phyloP scores from a whole-genome alignment of 2,797 vertebrate species.

The Sardinella longiceps region DNA sequence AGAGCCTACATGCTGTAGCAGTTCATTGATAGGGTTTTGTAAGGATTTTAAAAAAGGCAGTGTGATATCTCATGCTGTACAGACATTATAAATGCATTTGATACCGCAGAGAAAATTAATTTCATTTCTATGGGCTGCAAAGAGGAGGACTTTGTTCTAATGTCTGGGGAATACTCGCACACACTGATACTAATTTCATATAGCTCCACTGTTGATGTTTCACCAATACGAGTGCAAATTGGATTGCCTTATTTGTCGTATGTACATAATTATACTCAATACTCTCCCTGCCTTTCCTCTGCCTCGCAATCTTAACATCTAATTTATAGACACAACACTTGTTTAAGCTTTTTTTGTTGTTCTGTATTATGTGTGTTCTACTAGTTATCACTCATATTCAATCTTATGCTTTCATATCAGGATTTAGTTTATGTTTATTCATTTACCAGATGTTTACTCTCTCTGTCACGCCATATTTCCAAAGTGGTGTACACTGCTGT shows the following conservation, averaged over 20 bases:
- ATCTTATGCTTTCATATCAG: neutral
- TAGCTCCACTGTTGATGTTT: constrained; percentile 4
- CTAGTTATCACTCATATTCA: neutral
- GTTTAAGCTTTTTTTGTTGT: neutral
- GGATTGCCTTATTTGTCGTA: constrained; percentile 23
- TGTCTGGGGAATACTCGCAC: constrained; percentile 18
- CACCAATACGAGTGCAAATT: constrained; percentile 19
- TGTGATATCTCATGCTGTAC: neutral
- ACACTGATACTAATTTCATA: constrained; percentile 22
- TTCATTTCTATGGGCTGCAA: constrained; percentile 2
- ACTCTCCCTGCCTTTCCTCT: neutral
- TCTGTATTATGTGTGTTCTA: neutral
- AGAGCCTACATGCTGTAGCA: neutral
- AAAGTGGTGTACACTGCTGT: neutral
- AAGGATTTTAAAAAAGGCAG: neutral
- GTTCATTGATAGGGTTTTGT: neutral
- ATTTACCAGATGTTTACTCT: neutral
- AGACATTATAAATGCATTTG: constrained; percentile 17
- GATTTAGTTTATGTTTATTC: neutral
- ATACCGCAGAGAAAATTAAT: neutral
- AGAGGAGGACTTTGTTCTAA: constrained; percentile 3
- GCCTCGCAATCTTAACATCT: neutral
- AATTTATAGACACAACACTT: neutral
- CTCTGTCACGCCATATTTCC: neutral
- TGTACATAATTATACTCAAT: neutral